Evolutionary conservation across 2,113 vertebrate species (phyloP).

Genomic region (Cyanoramphus novaezelandiae): DNA sequence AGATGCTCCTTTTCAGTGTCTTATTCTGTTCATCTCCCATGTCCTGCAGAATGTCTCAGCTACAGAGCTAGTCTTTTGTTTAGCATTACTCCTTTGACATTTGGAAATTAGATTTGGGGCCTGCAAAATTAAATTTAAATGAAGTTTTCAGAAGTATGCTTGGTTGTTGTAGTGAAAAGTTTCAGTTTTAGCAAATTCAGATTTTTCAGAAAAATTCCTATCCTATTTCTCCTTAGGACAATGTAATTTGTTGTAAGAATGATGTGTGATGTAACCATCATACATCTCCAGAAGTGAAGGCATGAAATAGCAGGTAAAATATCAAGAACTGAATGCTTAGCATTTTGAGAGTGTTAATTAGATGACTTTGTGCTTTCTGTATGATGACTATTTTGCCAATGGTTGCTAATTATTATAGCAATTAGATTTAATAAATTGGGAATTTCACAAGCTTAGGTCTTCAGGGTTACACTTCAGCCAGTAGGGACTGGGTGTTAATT

Average conservation of each 20-base stretch:
- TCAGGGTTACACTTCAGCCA: constrained; percentile 35
- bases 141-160: neutral
- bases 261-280: too few relatives aligned
- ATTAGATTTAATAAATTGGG: constrained; percentile 52
- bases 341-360: constrained; percentile 46
- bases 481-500: constrained; percentile 56
- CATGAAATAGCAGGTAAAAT: neutral
- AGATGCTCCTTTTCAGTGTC: neutral
- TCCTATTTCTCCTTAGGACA: neutral
- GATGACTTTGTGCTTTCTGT: constrained; percentile 12
- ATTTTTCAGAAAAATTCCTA: neutral
- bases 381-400: constrained; percentile 38
- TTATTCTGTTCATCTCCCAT: neutral
- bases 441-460: constrained; percentile 45
- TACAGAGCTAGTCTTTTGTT: neutral
- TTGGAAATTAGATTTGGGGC: neutral
- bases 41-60: neutral
- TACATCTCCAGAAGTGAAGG: neutral
- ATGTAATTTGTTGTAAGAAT: neutral
- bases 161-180: neutral
- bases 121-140: neutral
- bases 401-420: constrained; percentile 58
- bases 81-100: neutral
- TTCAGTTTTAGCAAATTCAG: neutral
- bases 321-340: neutral